These are phyloP conservation scores for Junco hyemalis DNA, from an alignment of 2,113 vertebrate genomes.

Conservation along the genomic window DNA sequence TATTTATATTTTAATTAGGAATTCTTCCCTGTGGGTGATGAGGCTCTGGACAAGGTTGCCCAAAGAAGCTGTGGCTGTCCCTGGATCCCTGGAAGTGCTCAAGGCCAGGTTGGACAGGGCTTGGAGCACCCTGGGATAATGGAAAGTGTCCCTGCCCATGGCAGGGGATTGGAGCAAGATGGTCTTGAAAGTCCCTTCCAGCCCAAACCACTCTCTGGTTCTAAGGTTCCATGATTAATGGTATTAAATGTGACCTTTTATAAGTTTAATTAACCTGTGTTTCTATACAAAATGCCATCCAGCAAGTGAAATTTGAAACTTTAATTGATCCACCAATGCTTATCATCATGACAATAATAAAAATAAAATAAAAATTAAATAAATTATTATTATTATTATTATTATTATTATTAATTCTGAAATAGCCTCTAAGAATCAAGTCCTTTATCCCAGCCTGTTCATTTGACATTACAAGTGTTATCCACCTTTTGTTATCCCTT, in stretches of 20 bases:
- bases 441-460: not conserved
- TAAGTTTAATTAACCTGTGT: not conserved
- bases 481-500: not conserved
- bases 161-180: not conserved
- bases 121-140: accelerated
- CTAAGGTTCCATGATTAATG: not conserved
- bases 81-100: not conserved
- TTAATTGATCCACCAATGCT: not conserved
- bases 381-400: not conserved
- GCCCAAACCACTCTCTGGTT: not conserved
- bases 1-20: not conserved
- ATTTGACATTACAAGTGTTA: not conserved
- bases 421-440: not conserved
- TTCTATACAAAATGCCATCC: not conserved
- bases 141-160: not conserved
- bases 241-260: not conserved
- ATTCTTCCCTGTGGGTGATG: accelerated
- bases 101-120: accelerated
- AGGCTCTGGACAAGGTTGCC: not conserved
- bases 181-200: not conserved
- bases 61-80: not conserved
- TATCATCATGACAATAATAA: not conserved
- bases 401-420: not conserved
- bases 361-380: not conserved
- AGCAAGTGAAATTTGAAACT: not conserved